phyloP scores from a whole-genome alignment of 2,797 vertebrate species.

The Acipenser ruthenus region DNA sequence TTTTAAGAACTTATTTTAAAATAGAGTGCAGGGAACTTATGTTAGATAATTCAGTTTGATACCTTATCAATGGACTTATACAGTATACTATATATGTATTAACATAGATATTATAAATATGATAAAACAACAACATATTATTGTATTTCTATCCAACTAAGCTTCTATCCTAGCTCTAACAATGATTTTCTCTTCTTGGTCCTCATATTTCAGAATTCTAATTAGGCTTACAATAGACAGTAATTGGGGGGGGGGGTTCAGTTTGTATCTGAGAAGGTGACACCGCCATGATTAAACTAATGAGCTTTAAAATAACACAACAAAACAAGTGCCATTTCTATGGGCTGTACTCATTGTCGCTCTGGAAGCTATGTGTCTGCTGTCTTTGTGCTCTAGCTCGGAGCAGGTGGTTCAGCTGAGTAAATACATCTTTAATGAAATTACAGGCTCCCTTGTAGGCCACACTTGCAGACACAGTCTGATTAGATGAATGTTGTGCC shows the following conservation, averaged over 20 bases:
- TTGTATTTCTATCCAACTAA: no score
- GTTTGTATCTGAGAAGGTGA: constrained; percentile 45
- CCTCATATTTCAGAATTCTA: no score
- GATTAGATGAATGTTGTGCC: constrained; percentile 36
- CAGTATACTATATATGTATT: no score
- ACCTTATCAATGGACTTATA: no score
- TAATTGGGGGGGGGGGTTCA: constrained; percentile 27
- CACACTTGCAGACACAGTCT: constrained; percentile 33
- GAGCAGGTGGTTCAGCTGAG: constrained; percentile 57
- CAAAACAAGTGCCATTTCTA: constrained; percentile 17
- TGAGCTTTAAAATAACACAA: constrained; percentile 36
- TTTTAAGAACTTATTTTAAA: no score
- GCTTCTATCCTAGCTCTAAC: no score
- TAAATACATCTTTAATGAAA: constrained; percentile 67
- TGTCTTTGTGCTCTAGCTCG: constrained; percentile 31
- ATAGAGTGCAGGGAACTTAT: no score
- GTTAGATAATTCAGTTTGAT: no score
- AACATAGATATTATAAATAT: no score
- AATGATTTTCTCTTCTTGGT: no score
- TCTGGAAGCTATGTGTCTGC: neutral
- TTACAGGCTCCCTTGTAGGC: constrained; percentile 44
- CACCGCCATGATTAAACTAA: constrained; percentile 52
- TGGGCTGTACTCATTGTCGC: constrained; percentile 19
- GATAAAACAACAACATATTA: no score
- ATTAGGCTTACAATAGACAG: no score